Percentiles rank a stretch among this genome's conserved stretches.
phyloP scores from a whole-genome alignment of 2,888 invertebrate genomes.

The Lottia scabra region DNA sequence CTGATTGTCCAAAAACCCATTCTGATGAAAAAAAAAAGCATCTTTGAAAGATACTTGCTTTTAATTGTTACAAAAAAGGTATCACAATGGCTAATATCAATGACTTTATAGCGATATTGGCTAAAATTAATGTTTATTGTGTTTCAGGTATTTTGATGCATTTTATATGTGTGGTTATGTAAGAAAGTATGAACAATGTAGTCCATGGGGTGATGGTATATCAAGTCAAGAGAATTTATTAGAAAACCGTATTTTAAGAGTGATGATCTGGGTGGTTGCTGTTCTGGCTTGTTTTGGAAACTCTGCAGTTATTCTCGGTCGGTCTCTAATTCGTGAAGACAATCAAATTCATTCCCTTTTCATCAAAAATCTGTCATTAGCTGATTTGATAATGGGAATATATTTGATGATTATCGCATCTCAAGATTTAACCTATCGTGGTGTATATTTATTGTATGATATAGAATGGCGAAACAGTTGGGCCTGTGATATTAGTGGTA shows the following conservation, averaged over 20 bases:
- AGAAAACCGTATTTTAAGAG: slow-evolving; percentile 43
- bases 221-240: slow-evolving; percentile 43
- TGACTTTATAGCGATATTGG: too few relatives aligned
- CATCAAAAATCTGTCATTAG: slow-evolving; percentile 75
- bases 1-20: too few relatives aligned
- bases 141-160: slow-evolving; percentile 41
- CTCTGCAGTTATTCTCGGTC: slow-evolving; percentile 69
- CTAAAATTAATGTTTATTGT: too few relatives aligned
- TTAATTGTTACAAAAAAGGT: neutral
- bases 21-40: too few relatives aligned
- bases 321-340: slow-evolving; percentile 71
- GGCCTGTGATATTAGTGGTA: slow-evolving; percentile 74
- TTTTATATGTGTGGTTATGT: slow-evolving; percentile 42
- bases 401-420: slow-evolving; percentile 75
- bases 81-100: neutral
- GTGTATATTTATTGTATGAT: slow-evolving; percentile 74
- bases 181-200: slow-evolving; percentile 29
- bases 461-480: slow-evolving; percentile 74
- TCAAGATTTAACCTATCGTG: slow-evolving; percentile 73
- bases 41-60: neutral
- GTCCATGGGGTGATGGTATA: slow-evolving; percentile 42
- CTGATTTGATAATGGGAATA: slow-evolving; percentile 77
- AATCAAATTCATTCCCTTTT: slow-evolving; percentile 70
- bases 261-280: slow-evolving; percentile 76
- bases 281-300: slow-evolving; percentile 75